A percentile compares a stretch with the other conserved stretches of the same genome.
Evolutionary conservation across 2,888 invertebrate species (phyloP).

Genomic region (Sisyra terminalis): DNA sequence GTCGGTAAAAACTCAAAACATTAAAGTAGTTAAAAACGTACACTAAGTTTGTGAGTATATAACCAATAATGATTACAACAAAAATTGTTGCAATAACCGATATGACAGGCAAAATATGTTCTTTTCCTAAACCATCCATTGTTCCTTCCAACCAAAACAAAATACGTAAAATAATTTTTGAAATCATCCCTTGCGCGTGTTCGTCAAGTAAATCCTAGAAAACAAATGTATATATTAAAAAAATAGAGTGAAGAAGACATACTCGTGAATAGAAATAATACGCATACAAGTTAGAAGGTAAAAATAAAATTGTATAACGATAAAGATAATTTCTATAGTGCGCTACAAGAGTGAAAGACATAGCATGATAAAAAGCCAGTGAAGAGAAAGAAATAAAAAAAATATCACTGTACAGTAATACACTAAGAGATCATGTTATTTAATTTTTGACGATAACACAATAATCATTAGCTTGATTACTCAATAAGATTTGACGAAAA

Average conservation of each 20-base stretch:
- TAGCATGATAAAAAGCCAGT: too few species aligned
- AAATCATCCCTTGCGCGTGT: constrained; percentile 54
- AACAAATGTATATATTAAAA: constrained; percentile 12
- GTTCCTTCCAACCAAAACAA: constrained; percentile 53
- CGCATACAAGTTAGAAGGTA: too few species aligned
- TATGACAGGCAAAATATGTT: constrained; percentile 61
- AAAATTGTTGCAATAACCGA: constrained; percentile 63
- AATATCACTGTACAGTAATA: too few species aligned
- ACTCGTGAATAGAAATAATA: too few species aligned
- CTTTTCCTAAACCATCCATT: constrained; percentile 53
- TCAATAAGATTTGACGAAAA: too few species aligned
- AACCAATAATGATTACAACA: constrained; percentile 64
- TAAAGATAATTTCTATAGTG: too few species aligned
- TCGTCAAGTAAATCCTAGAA: constrained; percentile 61
- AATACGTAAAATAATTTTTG: constrained; percentile 46
- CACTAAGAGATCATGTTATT: too few species aligned
- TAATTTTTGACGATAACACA: too few species aligned
- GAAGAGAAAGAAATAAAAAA: too few species aligned
- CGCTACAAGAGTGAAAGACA: too few species aligned
- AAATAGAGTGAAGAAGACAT: background rate
- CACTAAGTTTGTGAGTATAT: constrained; percentile 73
- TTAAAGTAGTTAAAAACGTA: constrained; percentile 23
- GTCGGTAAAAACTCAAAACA: constrained; percentile 1
- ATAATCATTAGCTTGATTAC: too few species aligned
- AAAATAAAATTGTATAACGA: too few species aligned